Percentiles rank a stretch among this genome's conserved stretches.
These are phyloP conservation scores for Orchestia grillus DNA, from an alignment of 1,140 invertebrate genomes.

Conservation along the genomic window DNA sequence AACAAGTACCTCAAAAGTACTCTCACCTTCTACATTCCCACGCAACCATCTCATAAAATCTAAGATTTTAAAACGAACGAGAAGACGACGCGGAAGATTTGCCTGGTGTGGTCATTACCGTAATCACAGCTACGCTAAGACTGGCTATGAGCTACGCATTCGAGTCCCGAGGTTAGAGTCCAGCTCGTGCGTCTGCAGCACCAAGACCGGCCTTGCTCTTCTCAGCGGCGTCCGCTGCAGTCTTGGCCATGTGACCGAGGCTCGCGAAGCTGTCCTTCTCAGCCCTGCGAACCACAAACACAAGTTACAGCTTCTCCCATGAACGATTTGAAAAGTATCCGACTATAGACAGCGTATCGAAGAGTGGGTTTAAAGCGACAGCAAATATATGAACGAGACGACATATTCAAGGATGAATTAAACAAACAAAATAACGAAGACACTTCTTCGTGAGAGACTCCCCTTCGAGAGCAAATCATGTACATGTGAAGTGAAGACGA, in stretches of 20 bases:
- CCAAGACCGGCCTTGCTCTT: neutral
- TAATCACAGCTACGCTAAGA: neutral
- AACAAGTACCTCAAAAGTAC: neutral
- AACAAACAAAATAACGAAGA: too few relatives aligned
- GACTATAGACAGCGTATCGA: neutral
- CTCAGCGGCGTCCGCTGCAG: neutral
- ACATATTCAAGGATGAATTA: neutral
- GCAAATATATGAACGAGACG: neutral
- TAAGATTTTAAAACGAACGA: too few relatives aligned
- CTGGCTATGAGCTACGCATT: neutral
- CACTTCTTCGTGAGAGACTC: too few relatives aligned
- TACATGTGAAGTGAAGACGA: too few relatives aligned
- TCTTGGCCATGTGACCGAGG: conserved; percentile 26
- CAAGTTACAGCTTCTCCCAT: neutral
- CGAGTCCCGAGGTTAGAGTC: neutral
- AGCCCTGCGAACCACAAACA: neutral
- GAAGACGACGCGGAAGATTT: neutral
- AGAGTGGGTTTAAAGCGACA: neutral
- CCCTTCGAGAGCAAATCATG: too few relatives aligned
- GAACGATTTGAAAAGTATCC: neutral
- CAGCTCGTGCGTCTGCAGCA: neutral
- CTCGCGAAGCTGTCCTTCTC: conserved; percentile 32
- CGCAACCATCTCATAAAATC: too few relatives aligned
- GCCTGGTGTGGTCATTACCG: neutral
- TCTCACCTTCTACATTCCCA: neutral